phyloP scores from a whole-genome alignment of 2,888 invertebrate species.

The Ceramica pisi region DNA sequence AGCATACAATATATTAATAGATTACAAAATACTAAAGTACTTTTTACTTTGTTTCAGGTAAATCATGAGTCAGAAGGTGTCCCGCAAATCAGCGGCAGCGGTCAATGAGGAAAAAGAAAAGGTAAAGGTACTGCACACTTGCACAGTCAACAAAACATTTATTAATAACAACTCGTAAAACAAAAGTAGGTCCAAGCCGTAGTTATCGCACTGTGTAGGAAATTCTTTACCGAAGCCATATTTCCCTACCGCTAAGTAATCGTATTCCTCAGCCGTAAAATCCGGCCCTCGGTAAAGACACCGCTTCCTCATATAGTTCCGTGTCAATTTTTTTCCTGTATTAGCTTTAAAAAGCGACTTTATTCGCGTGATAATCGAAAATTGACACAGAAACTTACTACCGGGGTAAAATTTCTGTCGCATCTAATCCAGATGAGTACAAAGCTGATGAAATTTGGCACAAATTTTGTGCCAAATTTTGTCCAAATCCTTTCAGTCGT shows the following conservation, averaged over 20 bases:
- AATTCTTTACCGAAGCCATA: constrained; percentile 30
- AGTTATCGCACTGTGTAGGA: not conserved
- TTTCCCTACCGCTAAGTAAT: not conserved
- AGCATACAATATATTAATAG: too few species aligned
- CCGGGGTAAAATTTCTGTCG: too few species aligned
- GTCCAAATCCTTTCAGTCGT: not conserved
- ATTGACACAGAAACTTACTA: too few species aligned
- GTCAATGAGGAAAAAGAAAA: constrained; percentile 85
- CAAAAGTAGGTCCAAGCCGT: not conserved
- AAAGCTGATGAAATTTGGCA: too few species aligned
- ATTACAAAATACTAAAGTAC: constrained; percentile 5
- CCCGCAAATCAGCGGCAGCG: constrained; percentile 80
- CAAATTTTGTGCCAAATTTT: not conserved
- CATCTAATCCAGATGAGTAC: too few species aligned
- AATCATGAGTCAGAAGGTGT: constrained; percentile 86
- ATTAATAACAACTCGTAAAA: not conserved
- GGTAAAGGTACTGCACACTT: constrained; percentile 65
- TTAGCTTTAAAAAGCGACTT: too few species aligned
- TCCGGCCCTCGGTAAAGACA: too few species aligned
- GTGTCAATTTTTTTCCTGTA: not conserved
- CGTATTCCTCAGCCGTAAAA: not conserved
- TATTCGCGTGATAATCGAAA: too few species aligned
- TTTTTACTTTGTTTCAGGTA: constrained; percentile 75
- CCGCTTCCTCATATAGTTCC: not conserved
- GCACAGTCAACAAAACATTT: not conserved